These are phyloP conservation scores for Myrmecophaga tridactyla DNA, from an alignment of 2,113 vertebrate species.

Conservation along the genomic window DNA sequence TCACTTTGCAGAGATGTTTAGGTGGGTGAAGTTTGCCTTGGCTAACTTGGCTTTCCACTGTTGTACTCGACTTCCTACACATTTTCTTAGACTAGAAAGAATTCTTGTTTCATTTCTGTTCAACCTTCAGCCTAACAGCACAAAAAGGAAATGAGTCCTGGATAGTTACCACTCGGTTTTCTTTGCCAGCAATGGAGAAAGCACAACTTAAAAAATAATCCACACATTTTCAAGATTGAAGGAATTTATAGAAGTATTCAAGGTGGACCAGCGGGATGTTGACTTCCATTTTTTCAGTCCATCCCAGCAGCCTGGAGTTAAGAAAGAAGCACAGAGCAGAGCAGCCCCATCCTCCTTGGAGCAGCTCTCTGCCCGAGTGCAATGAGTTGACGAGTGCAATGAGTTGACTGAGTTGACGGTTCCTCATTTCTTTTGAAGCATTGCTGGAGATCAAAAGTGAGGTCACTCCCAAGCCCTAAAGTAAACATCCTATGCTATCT, in stretches of 20 bases:
- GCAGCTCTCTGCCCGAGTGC: neutral
- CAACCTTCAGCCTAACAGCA: slow-evolving; percentile 51
- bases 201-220: slow-evolving; percentile 58
- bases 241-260: slow-evolving; percentile 23
- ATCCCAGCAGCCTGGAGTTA: slow-evolving; percentile 11
- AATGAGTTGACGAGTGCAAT: neutral
- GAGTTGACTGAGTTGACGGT: neutral
- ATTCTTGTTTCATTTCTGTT: slow-evolving; percentile 17
- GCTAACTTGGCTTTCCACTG: neutral
- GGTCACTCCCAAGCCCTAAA: slow-evolving; percentile 67
- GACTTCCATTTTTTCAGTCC: slow-evolving; percentile 4
- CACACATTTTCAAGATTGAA: slow-evolving; percentile 61
- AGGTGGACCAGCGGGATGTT: neutral
- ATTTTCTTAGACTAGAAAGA: slow-evolving; percentile 52
- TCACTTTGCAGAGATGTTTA: slow-evolving; percentile 17
- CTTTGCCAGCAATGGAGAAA: slow-evolving; percentile 43
- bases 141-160: slow-evolving; percentile 30
- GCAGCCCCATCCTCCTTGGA: neutral
- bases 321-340: neutral
- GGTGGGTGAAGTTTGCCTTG: slow-evolving; percentile 2
- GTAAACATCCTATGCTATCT: slow-evolving; percentile 58
- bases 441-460: neutral
- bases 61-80: slow-evolving; percentile 4
- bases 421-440: slow-evolving; percentile 52
- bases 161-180: slow-evolving; percentile 50